Evolutionary conservation across 2,113 vertebrate species (phyloP).

Genomic region (Erinaceus europaeus): DNA sequence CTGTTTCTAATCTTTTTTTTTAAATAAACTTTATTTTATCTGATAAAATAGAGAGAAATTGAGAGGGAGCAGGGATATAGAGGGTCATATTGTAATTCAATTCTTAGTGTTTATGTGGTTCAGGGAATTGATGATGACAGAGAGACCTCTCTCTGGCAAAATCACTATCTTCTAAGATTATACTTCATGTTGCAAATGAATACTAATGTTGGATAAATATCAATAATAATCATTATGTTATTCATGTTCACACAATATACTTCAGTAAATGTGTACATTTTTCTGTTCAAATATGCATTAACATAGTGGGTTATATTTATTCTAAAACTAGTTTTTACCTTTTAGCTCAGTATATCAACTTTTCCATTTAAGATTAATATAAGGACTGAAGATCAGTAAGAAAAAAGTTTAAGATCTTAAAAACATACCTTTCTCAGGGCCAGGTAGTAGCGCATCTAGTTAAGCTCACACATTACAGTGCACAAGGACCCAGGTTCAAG

Average conservation of each 20-base stretch:
- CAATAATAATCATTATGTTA: background rate
- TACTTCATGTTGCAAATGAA: background rate
- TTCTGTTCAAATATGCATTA: constrained; percentile 18
- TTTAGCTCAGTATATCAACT: constrained; percentile 25
- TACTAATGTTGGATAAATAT: constrained; percentile 31
- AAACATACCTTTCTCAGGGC: too few relatives aligned
- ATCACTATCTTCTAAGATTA: background rate
- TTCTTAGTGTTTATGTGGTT: background rate
- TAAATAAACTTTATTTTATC: too few relatives aligned
- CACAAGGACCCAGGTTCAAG: too few relatives aligned
- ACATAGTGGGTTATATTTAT: background rate
- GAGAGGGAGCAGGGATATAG: too few relatives aligned
- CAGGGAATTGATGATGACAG: constrained; percentile 18
- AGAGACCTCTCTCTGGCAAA: background rate
- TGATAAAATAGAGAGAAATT: too few relatives aligned
- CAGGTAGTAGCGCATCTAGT: too few relatives aligned
- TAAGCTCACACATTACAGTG: too few relatives aligned
- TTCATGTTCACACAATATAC: background rate
- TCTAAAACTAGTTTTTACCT: background rate
- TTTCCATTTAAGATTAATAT: constrained; percentile 16
- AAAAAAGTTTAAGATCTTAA: constrained; percentile 26
- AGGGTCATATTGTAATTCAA: constrained; percentile 31
- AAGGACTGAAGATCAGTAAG: background rate
- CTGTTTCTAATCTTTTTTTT: too few relatives aligned
- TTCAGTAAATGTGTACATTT: constrained; percentile 33